Percentiles rank a stretch among this genome's conserved stretches.
phyloP scores from a whole-genome alignment of 2,113 vertebrate species.

The Lepisosteus oculatus region DNA sequence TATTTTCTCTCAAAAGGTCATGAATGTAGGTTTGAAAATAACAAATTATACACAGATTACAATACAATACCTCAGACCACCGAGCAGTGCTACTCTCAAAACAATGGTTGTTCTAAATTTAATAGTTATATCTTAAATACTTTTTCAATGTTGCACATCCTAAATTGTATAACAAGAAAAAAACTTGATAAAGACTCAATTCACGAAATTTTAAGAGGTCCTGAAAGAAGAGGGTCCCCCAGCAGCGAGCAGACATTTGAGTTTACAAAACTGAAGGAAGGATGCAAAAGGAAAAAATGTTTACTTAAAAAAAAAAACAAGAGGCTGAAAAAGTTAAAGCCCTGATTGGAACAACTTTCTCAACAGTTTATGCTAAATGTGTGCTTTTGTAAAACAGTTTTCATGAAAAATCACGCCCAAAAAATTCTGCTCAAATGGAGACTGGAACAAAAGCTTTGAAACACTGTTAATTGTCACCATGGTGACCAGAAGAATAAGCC shows the following conservation, averaged over 20 bases:
- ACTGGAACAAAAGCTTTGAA: conserved; percentile 86
- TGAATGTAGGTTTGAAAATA: no score
- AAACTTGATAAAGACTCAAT: conserved; percentile 1
- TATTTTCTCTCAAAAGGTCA: no score
- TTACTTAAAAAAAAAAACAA: conserved; percentile 36
- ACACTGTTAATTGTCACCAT: conserved; percentile 97
- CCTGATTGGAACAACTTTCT: conserved; percentile 69
- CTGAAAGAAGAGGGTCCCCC: conserved; percentile 21
- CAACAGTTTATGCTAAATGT: conserved; percentile 61
- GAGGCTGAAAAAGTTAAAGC: conserved; percentile 40
- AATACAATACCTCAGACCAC: no score
- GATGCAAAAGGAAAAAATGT: conserved; percentile 34
- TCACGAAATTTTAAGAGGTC: conserved; percentile 34
- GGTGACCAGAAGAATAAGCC: conserved; percentile 96
- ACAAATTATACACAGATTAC: no score
- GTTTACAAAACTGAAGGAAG: conserved; percentile 21
- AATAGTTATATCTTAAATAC: no score
- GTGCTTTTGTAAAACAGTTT: conserved; percentile 24
- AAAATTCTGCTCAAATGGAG: conserved; percentile 81
- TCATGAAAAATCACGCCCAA: conserved; percentile 72
- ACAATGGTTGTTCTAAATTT: no score
- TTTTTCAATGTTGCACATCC: no score
- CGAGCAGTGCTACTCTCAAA: no score
- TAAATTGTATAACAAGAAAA: no score
- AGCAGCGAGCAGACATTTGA: conserved; percentile 13